Evolutionary conservation across 2,888 invertebrate genomes (phyloP).

Genomic region (Drosophila quinaria): DNA sequence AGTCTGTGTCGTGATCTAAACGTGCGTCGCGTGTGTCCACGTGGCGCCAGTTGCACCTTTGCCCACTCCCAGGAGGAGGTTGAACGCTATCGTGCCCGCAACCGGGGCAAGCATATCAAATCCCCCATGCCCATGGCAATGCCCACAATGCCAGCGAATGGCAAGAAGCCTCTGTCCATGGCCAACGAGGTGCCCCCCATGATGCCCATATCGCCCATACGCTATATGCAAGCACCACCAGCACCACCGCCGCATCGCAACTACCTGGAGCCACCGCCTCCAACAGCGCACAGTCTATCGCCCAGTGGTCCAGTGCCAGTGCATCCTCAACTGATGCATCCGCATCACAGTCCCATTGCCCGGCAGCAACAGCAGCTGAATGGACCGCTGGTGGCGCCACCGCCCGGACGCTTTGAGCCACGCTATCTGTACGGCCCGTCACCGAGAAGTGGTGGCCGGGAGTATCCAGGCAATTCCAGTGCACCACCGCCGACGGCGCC

Average conservation of each 20-base stretch:
- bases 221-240: slow-evolving; percentile 48
- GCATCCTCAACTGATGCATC: slow-evolving; percentile 52
- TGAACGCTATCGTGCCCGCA: slow-evolving; percentile 91
- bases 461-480: slow-evolving; percentile 44
- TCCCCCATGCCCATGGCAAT: slow-evolving; percentile 62
- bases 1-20: slow-evolving; percentile 95
- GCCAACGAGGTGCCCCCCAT: slow-evolving; percentile 43
- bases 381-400: slow-evolving; percentile 55
- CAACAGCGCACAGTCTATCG: slow-evolving; percentile 42
- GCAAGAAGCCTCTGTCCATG: slow-evolving; percentile 68
- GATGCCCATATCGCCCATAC: slow-evolving; percentile 72
- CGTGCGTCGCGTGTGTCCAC: slow-evolving; percentile 92
- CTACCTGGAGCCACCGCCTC: slow-evolving; percentile 58
- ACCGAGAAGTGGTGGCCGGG: slow-evolving; percentile 48
- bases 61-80: slow-evolving; percentile 96
- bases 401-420: slow-evolving; percentile 54
- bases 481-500: slow-evolving; percentile 46
- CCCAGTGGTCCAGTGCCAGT: slow-evolving; percentile 35
- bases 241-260: slow-evolving; percentile 35
- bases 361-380: slow-evolving; percentile 53
- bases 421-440: slow-evolving; percentile 55
- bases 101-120: slow-evolving; percentile 87
- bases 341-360: slow-evolving; percentile 66
- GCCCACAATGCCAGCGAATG: slow-evolving; percentile 37
- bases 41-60: slow-evolving; percentile 95